Conservation (phyloP, 1,140 invertebrate genomes). For the Sycophila sp. region DNA sequence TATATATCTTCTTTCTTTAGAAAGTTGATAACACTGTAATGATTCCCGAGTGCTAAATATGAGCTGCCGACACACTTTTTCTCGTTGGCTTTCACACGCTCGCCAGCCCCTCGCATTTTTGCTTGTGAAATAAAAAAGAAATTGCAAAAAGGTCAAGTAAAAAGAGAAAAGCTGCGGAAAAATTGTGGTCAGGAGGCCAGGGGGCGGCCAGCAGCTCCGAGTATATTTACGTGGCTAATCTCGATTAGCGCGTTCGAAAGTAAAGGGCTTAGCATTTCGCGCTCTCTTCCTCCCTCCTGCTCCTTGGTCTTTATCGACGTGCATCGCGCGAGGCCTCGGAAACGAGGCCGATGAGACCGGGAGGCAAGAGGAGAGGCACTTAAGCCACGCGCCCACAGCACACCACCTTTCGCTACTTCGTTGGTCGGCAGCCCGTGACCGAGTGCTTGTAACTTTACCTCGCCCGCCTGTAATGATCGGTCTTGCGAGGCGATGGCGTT, state of each 20-base stretch:
- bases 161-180: not conserved
- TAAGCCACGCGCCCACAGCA: conserved; percentile 1
- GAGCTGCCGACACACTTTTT: too few relatives aligned
- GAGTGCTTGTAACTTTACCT: conserved; percentile 42
- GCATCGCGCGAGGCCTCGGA: not conserved
- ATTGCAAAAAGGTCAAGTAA: conserved; percentile 12
- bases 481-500: not conserved
- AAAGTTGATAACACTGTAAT: too few relatives aligned
- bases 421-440: conserved; percentile 38
- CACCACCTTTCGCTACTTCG: conserved; percentile 16
- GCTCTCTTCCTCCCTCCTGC: not conserved
- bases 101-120: not conserved
- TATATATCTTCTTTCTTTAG: too few relatives aligned
- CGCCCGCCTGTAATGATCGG: conserved; percentile 1
- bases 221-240: conserved; percentile 58
- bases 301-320: not conserved
- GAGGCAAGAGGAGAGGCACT: conserved; percentile 29
- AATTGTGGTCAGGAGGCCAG: not conserved
- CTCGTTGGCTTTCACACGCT: too few relatives aligned
- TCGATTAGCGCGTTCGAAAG: conserved; percentile 49
- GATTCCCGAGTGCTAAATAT: too few relatives aligned
- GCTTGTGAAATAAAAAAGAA: not conserved
- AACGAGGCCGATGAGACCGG: conserved; percentile 28
- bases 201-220: conserved; percentile 15
- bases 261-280: conserved; percentile 16